phyloP scores from a whole-genome alignment of 2,113 vertebrate genomes.

The Oreamnos americanus region DNA sequence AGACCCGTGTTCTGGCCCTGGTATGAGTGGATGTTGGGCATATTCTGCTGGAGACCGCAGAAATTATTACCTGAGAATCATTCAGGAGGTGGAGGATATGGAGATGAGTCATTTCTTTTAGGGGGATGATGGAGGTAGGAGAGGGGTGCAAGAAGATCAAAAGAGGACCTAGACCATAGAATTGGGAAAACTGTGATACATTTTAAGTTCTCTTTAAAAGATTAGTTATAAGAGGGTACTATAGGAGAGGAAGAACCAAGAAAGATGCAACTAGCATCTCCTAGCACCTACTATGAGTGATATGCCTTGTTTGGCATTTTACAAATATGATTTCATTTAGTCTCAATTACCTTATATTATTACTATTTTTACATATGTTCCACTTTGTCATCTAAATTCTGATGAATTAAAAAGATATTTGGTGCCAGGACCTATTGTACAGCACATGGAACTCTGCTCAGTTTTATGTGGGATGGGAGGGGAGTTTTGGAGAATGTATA shows the following conservation, averaged over 20 bases:
- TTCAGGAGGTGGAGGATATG: neutral
- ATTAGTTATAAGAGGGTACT: neutral
- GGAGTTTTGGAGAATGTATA: neutral
- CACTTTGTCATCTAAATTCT: conserved; percentile 19
- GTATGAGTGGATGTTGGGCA: neutral
- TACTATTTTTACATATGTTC: neutral
- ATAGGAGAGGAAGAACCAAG: neutral
- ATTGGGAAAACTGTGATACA: neutral
- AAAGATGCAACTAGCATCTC: neutral
- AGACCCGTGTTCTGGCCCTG: neutral
- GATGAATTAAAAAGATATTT: neutral
- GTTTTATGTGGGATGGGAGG: neutral
- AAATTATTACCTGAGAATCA: conserved; percentile 25
- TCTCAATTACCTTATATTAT: neutral
- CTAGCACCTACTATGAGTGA: neutral
- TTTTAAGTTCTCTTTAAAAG: conserved; percentile 26
- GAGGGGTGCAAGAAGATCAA: neutral
- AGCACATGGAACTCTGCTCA: neutral
- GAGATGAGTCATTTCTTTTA: neutral
- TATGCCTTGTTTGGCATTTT: neutral
- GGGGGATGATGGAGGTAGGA: neutral
- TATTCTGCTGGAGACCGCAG: neutral
- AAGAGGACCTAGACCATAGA: neutral
- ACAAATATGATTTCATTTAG: conserved; percentile 19
- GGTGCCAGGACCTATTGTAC: neutral